These are phyloP conservation scores for Oplegnathus fasciatus DNA, from an alignment of 2,113 vertebrate genomes.

Conservation along the genomic window DNA sequence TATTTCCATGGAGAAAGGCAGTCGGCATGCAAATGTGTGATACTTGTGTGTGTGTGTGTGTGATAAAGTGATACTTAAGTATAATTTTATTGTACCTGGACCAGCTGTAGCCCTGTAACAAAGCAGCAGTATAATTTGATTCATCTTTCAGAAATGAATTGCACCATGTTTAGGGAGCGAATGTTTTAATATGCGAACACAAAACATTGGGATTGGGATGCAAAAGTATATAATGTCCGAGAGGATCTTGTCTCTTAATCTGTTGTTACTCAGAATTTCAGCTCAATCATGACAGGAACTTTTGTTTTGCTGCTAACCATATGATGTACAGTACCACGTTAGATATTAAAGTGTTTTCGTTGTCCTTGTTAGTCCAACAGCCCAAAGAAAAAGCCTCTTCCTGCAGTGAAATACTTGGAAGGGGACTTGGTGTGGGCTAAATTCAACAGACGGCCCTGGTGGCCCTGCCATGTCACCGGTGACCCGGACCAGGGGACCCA, in stretches of 20 bases:
- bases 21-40: too few species aligned
- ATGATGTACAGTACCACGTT: not conserved
- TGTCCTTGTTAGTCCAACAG: constrained; percentile 86
- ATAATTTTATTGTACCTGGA: not conserved
- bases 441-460: constrained; percentile 97
- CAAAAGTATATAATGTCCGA: not conserved
- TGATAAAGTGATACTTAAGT: not conserved
- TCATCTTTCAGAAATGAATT: not conserved
- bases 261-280: not conserved
- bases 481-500: constrained; percentile 89
- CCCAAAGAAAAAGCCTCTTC: constrained; percentile 89
- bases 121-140: not conserved
- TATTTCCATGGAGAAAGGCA: not conserved
- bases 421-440: constrained; percentile 98
- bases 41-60: too few species aligned
- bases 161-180: not conserved
- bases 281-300: not conserved
- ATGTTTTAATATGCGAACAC: not conserved
- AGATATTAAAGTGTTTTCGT: constrained; percentile 51
- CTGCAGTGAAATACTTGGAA: constrained; percentile 88
- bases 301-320: not conserved
- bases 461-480: constrained; percentile 93
- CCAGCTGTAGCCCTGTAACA: not conserved
- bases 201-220: not conserved
- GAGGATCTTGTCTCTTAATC: not conserved